Evolutionary conservation across 2,797 vertebrate species (phyloP), one percentile per base, ranked within the genome.

Genomic region (Anguilla pacifica): DNA sequence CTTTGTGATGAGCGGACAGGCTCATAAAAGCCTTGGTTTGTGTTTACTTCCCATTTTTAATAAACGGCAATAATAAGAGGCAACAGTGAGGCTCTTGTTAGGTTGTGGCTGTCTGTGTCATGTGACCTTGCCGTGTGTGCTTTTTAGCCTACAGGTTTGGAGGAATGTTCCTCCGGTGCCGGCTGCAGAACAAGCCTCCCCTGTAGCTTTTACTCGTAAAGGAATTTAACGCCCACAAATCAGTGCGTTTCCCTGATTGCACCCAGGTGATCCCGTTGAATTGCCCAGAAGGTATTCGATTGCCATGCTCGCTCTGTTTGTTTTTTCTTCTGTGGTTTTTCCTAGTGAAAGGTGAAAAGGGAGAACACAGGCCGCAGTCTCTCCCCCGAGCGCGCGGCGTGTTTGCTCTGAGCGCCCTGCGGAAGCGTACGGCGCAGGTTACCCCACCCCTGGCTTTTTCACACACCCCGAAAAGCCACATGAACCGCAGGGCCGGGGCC

Each of bases 231-330:
- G 6, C 77, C 77, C 39, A 19, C 10, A 28, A 79, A 22, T 43
- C 82, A 53, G 2, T 51, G 46, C 25, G 25, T 51, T 49, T 49
- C 46, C 46, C 81, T 83, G 25, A 83, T 53, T 55, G 28, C 82
- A 57, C 82, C 51, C 51, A 84, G 53, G 82, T 57, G 82, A 57
- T 84, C 51, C 82, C 13, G 28, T 84, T 55, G 10, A 55, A 57
- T 6, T 84, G 35, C 28, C 82, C 13, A n/a, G 1, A 17, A 31
- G 49, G 49, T 31, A 35, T 84, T 57, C 5, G 25, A n/a, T 28
- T 57, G n/a, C 46, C 2, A 46, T 35, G 70, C 5, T 35, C 11
- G 70, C 70, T 4, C 3, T 43, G 17, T 79, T 79, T 35, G 10
- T 3, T 39, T 79, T 31, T 31, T 31, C 1, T 17, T 15, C 82